A percentile compares a stretch with the other conserved stretches of the same genome.
phyloP scores from a whole-genome alignment of 2,113 vertebrate species.

The Rhea americana region DNA sequence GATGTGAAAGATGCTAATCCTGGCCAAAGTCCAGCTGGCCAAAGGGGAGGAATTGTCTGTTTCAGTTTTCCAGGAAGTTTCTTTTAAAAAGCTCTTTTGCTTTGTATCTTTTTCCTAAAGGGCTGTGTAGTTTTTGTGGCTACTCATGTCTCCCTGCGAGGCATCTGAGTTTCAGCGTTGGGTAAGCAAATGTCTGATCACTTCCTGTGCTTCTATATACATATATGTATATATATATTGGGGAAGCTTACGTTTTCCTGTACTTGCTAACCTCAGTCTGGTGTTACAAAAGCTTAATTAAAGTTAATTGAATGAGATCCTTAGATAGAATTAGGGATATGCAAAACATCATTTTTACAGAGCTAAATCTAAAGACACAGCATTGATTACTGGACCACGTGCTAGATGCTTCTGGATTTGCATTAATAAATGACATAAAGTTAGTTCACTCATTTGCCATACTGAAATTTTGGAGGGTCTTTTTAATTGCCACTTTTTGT shows the following conservation, averaged over 20 bases:
- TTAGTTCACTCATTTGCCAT: neutral
- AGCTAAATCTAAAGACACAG: neutral
- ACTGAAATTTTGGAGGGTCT: neutral
- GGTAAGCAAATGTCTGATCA: too few relatives aligned
- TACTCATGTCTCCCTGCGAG: accelerated
- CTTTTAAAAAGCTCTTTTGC: neutral
- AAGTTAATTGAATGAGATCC: neutral
- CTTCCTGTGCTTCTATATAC: neutral
- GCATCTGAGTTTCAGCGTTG: neutral
- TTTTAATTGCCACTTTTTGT: neutral
- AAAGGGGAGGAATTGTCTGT: neutral
- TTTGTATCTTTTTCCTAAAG: neutral
- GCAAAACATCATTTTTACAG: neutral
- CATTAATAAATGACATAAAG: neutral
- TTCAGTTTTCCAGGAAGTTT: neutral
- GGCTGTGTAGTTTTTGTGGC: accelerated
- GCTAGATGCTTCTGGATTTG: neutral
- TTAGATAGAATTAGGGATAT: neutral
- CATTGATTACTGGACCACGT: neutral
- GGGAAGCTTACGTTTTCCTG: too few relatives aligned
- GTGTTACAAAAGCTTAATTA: neutral
- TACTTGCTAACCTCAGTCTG: neutral
- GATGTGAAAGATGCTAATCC: neutral
- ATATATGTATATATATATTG: too few relatives aligned
- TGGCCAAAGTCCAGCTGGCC: neutral